A percentile compares a stretch with the other conserved stretches of the same genome.
Conservation (phyloP, 2,113 vertebrate species). For the Takifugu bimaculatus region DNA sequence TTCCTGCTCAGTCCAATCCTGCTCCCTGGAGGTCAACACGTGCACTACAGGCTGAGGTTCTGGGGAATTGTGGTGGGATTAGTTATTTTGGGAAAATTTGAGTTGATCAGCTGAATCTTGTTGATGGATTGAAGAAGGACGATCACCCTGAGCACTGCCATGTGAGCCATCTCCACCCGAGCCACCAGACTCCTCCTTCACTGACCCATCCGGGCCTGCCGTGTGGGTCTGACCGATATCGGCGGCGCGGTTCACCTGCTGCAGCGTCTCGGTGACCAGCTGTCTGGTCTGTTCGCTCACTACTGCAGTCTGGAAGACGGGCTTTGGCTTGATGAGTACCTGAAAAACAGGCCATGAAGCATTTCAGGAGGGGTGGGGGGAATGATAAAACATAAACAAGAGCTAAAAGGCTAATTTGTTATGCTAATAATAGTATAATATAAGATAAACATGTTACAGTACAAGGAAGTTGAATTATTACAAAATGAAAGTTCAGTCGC, state of each 20-base stretch:
- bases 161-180: slow-evolving; percentile 80
- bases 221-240: slow-evolving; percentile 74
- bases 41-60: slow-evolving; percentile 91
- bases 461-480: too few species aligned
- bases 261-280: slow-evolving; percentile 92
- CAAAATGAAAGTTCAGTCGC: not conserved
- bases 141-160: slow-evolving; percentile 75
- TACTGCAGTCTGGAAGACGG: slow-evolving; percentile 91
- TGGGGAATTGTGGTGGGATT: slow-evolving; percentile 1
- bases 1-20: slow-evolving; percentile 95
- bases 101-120: not conserved
- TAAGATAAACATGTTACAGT: too few species aligned
- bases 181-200: slow-evolving; percentile 81
- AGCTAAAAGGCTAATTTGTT: not conserved
- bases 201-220: slow-evolving; percentile 72
- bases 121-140: not conserved
- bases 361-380: too few species aligned
- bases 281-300: slow-evolving; percentile 95
- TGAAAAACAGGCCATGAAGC: slow-evolving; percentile 37
- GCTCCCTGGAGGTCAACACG: slow-evolving; percentile 89
- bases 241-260: slow-evolving; percentile 85
- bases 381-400: not conserved
- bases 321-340: slow-evolving; percentile 99
- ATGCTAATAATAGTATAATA: too few species aligned
- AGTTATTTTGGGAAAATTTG: too few species aligned